These are phyloP conservation scores for Cheilosia vulpina DNA, from an alignment of 2,888 invertebrate species.

Conservation along the genomic window DNA sequence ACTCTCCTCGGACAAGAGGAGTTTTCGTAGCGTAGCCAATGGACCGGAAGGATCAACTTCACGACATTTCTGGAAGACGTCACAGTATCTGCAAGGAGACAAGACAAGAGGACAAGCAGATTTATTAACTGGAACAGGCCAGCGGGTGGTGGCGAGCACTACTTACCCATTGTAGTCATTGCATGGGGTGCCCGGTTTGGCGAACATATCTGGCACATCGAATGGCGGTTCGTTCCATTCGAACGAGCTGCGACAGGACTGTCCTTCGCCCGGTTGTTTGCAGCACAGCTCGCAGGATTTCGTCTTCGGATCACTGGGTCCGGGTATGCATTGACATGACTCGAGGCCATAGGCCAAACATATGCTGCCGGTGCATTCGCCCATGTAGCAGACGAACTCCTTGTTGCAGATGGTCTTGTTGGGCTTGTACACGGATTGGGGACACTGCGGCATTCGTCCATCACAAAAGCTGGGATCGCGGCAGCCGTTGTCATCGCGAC, in stretches of 20 bases:
- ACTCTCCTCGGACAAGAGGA: constrained; percentile 94
- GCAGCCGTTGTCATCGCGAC: constrained; percentile 97
- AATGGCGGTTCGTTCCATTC: constrained; percentile 95
- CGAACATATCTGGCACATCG: constrained; percentile 96
- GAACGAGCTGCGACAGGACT: constrained; percentile 94
- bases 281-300: constrained; percentile 97
- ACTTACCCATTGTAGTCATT: constrained; percentile 94
- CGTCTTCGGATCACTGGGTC: constrained; percentile 90
- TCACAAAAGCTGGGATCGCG: constrained; percentile 96
- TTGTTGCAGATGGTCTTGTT: constrained; percentile 98
- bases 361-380: constrained; percentile 98
- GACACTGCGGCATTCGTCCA: constrained; percentile 94
- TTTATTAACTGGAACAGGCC: constrained; percentile 43
- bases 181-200: constrained; percentile 96
- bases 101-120: constrained; percentile 37
- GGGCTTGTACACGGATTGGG: constrained; percentile 94
- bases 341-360: constrained; percentile 97
- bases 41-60: constrained; percentile 97
- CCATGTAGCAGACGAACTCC: constrained; percentile 98
- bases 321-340: constrained; percentile 96
- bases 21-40: constrained; percentile 93
- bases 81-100: constrained; percentile 85
- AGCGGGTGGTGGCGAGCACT: constrained; percentile 69
- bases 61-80: constrained; percentile 90
- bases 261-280: constrained; percentile 91